phyloP scores from a whole-genome alignment of 2,797 vertebrate genomes.

The Eurystomus glaucurus region DNA sequence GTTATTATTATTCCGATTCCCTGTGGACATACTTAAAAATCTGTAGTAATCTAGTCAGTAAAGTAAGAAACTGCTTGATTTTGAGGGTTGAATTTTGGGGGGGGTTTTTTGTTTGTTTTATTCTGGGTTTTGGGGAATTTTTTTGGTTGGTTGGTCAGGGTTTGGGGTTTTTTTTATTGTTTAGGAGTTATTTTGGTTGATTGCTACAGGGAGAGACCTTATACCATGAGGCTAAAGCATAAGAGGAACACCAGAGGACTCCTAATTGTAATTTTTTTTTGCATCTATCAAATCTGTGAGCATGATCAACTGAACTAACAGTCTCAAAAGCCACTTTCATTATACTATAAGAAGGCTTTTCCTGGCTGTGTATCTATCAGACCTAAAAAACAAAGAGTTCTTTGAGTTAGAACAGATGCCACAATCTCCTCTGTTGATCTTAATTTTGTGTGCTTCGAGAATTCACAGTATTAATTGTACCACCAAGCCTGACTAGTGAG shows the following conservation, averaged over 20 bases:
- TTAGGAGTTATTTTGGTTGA: background rate
- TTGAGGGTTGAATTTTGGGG: background rate
- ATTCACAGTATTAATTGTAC: background rate
- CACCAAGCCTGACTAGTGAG: background rate
- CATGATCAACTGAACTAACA: background rate
- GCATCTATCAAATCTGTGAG: background rate
- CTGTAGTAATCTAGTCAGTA: background rate
- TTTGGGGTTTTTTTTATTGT: background rate
- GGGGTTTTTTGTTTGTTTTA: too few species aligned
- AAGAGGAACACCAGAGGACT: background rate
- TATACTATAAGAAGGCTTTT: background rate
- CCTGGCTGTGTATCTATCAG: background rate
- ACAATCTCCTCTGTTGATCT: background rate
- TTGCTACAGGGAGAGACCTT: background rate
- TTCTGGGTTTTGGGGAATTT: background rate
- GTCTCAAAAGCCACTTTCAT: background rate
- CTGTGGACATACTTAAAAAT: background rate
- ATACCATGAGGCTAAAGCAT: background rate
- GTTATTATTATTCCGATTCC: background rate
- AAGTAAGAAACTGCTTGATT: background rate
- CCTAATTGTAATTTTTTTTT: background rate
- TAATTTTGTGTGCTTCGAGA: constrained; percentile 29
- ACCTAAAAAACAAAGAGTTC: background rate
- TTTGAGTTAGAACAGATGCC: constrained; percentile 31
- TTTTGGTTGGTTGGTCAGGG: background rate